phyloP scores from a whole-genome alignment of 1,140 invertebrate species.

The Trinorchestia longiramus region DNA sequence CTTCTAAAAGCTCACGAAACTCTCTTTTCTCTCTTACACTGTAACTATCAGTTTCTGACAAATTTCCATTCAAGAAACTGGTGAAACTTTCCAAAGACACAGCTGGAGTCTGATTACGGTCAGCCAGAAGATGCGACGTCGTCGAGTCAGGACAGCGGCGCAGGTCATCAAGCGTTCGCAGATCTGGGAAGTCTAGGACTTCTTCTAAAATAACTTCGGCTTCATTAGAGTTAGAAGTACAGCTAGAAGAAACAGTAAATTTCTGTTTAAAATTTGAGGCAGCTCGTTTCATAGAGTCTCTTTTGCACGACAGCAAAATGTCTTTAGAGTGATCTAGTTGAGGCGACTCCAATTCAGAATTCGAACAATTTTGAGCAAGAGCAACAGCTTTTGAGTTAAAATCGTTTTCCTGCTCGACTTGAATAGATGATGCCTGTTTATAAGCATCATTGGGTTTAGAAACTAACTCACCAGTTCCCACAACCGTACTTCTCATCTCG shows the following conservation, averaged over 20 bases:
- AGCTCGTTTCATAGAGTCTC: neutral
- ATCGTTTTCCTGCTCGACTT: neutral
- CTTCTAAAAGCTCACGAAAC: neutral
- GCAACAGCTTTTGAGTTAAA: neutral
- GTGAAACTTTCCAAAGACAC: neutral
- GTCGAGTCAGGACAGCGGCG: neutral
- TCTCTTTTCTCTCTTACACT: neutral
- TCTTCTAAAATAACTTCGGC: conserved; percentile 1
- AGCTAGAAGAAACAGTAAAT: neutral
- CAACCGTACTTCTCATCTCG: neutral
- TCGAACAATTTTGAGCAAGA: neutral
- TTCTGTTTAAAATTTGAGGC: too few relatives aligned
- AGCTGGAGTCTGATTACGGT: neutral
- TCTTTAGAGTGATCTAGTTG: neutral
- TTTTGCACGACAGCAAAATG: neutral
- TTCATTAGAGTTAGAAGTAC: neutral
- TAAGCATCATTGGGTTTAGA: neutral
- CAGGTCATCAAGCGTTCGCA: neutral
- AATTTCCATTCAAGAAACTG: neutral
- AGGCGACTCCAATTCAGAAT: neutral
- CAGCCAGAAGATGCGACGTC: neutral
- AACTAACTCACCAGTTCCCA: neutral
- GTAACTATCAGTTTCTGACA: neutral
- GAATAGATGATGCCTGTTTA: neutral
- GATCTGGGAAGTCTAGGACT: neutral